These are phyloP conservation scores for Globicephala melas DNA, from an alignment of 2,113 vertebrate species.

Conservation along the genomic window DNA sequence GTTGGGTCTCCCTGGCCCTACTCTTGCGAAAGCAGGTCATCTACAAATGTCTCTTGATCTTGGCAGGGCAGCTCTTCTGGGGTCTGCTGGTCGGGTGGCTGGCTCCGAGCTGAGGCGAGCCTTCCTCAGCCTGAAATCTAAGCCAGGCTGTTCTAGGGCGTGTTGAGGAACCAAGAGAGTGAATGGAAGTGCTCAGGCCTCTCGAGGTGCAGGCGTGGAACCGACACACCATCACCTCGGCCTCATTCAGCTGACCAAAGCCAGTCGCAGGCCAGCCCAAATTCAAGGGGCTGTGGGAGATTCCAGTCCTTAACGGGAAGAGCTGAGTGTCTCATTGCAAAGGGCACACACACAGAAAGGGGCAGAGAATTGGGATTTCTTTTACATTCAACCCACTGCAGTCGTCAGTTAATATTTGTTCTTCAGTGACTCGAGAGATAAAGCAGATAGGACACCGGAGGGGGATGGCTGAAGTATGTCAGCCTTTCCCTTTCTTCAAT, in stretches of 20 bases:
- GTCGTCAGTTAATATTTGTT: slow-evolving; percentile 6
- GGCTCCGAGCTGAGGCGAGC: neutral
- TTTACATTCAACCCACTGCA: neutral
- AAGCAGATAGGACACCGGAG: neutral
- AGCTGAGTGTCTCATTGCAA: neutral
- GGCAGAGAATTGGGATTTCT: neutral
- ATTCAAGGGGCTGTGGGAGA: neutral
- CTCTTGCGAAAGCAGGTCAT: neutral
- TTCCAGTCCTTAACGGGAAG: neutral
- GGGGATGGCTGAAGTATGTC: neutral
- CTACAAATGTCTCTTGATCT: neutral
- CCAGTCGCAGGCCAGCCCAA: neutral
- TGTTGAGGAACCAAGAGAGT: neutral
- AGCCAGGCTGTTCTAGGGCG: neutral
- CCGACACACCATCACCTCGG: neutral
- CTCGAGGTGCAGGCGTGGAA: neutral
- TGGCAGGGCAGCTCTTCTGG: neutral
- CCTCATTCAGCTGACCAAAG: neutral
- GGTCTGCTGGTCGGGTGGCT: neutral
- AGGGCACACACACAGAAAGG: neutral
- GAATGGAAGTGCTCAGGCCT: neutral
- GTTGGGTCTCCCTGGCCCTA: neutral
- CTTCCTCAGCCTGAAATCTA: neutral
- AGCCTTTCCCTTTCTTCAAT: neutral
- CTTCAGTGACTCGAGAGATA: neutral